phyloP scores from a whole-genome alignment of 2,113 vertebrate genomes.

The Puntigrus tetrazona region DNA sequence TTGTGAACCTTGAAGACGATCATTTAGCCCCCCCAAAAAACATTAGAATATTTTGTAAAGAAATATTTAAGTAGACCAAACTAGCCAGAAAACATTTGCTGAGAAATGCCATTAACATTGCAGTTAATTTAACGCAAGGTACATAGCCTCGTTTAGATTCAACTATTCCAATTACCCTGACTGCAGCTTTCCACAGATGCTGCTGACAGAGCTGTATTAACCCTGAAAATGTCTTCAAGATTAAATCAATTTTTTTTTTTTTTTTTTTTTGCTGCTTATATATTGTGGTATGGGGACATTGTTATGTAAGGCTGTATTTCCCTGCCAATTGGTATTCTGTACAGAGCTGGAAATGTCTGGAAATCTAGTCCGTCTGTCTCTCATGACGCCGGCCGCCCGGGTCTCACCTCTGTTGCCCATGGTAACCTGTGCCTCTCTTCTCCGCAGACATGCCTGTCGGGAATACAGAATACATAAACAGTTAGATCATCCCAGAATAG shows the following conservation, averaged over 20 bases:
- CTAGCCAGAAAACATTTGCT: neutral
- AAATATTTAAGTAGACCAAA: neutral
- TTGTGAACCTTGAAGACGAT: neutral
- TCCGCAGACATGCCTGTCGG: constrained; percentile 93
- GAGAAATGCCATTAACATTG: neutral
- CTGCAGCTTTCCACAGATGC: too few relatives aligned
- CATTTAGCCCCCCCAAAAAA: neutral
- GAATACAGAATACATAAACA: constrained; percentile 99
- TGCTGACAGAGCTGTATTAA: neutral
- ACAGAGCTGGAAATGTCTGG: constrained; percentile 36
- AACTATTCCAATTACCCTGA: neutral
- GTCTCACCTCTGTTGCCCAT: constrained; percentile 55
- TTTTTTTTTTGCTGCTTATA: neutral
- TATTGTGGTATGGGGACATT: constrained; percentile 20
- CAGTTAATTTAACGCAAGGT: neutral
- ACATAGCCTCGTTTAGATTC: neutral
- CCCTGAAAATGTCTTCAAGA: neutral
- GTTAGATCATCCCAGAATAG: constrained; percentile 97
- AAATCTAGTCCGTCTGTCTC: constrained; percentile 51
- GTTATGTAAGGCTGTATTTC: constrained; percentile 29
- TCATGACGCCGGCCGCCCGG: constrained; percentile 34
- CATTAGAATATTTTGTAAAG: neutral
- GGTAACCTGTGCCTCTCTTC: constrained; percentile 35
- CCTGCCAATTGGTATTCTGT: constrained; percentile 53
- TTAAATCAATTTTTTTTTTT: neutral